A percentile compares a stretch with the other conserved stretches of the same genome.
Evolutionary conservation across 2,113 vertebrate species (phyloP).

Genomic region (Esox niger): DNA sequence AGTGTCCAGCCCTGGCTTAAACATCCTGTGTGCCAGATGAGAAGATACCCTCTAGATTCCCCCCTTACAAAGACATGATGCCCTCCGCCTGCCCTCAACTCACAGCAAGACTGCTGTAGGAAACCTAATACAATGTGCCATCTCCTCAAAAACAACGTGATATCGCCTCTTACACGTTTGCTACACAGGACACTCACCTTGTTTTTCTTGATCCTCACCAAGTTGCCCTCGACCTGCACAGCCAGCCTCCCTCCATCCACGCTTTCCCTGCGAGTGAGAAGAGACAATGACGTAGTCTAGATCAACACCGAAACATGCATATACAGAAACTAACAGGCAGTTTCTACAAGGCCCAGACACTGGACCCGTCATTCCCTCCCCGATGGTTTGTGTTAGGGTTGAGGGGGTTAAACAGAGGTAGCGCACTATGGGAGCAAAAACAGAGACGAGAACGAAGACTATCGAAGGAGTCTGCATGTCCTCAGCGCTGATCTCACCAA

Average conservation of each 20-base stretch:
- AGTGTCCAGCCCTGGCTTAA: slow-evolving; percentile 51
- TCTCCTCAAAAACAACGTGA: too few species aligned
- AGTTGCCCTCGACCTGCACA: slow-evolving; percentile 87
- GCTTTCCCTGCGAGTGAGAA: slow-evolving; percentile 77
- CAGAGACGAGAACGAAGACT: too few species aligned
- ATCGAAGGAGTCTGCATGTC: neutral
- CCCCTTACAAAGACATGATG: neutral
- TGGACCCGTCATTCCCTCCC: too few species aligned
- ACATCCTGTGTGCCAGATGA: slow-evolving; percentile 60
- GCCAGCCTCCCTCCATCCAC: slow-evolving; percentile 83
- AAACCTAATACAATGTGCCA: neutral
- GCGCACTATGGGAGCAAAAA: too few species aligned
- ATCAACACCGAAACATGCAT: neutral
- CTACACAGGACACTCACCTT: slow-evolving; percentile 78
- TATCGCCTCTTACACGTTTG: too few species aligned
- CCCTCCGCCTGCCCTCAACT: slow-evolving; percentile 1
- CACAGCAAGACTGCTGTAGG: neutral
- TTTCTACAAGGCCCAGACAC: too few species aligned
- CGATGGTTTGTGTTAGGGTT: too few species aligned
- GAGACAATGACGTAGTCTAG: neutral
- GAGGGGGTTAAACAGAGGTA: too few species aligned
- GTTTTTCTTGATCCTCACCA: slow-evolving; percentile 83
- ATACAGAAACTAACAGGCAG: too few species aligned
- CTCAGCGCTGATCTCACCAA: neutral
- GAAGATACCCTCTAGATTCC: slow-evolving; percentile 16